Base-by-base conservation (phyloP, 2,888 invertebrate genomes). In the Lasius platythorax region DNA sequence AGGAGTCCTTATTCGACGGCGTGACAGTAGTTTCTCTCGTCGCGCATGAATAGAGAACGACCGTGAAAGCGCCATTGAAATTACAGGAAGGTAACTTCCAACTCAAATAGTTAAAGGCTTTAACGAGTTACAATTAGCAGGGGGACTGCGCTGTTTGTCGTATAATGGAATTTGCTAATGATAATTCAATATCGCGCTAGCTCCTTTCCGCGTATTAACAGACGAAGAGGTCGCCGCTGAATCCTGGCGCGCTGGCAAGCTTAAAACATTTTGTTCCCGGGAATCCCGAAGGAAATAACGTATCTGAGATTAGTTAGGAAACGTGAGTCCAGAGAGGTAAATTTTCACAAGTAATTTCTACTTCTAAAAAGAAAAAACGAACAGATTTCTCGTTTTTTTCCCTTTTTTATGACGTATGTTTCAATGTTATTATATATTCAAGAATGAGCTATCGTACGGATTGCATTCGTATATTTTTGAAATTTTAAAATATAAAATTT, bases 91-190 rank as follows among this genome's bases (percentile, higher is more conserved):
- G 90, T 91, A 93, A 93, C 92, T 92, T 93, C 91, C 84, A 91
- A 93, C 92, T 93, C 92, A 92, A 93, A 94, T 92, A 93, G 92
- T 91, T 92, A 88, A 94, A 93, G 92, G 91, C 92, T 91, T 92
- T 90, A 93, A 93, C 93, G 91, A 92, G 93, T 92, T 92, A 91
- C 92, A 93, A 89, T 92, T 91, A 91, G 89, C 87, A 87, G 88
- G 84, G 88, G 84, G 87, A 74, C 76, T 66, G 75, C 63, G 79
- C 75, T 88, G 87, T 89, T 89, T 88, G 89, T 82, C 84, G 72
- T 68, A 79, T 90, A 87, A 91, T 87, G 82, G 87, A 89, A 91
- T 87, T 87, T 81, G 83, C 83, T 88, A 85, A 90, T 87, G 89
- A 90, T 88, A 88, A 91, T 89, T 90, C 85, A 87, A 91, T 87